Conservation (phyloP, 2,888 invertebrate genomes). For the Drosophila algonquin region DNA sequence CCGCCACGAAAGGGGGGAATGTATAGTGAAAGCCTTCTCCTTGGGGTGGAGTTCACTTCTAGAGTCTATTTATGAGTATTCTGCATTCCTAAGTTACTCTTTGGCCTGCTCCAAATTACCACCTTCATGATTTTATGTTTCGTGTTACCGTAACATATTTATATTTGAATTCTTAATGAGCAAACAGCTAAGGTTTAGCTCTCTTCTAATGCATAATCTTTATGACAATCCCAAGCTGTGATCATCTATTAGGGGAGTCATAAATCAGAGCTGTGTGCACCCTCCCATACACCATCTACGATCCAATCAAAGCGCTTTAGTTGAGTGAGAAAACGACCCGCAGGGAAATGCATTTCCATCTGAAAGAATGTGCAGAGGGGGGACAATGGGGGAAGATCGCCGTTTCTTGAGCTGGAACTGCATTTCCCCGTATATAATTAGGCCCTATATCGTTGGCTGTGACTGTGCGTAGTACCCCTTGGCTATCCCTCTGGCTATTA, state of each 20-base stretch:
- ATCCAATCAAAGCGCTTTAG: conserved; percentile 59
- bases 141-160: not conserved
- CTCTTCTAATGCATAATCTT: conserved; percentile 28
- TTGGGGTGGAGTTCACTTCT: no score
- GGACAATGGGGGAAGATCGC: conserved; percentile 17
- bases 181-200: conserved; percentile 29
- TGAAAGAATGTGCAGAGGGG: conserved; percentile 16
- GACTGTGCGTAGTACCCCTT: conserved; percentile 58
- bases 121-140: not conserved
- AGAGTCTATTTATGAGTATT: conserved; percentile 10
- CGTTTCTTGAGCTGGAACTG: conserved; percentile 48
- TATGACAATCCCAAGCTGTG: conserved; percentile 35
- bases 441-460: conserved; percentile 32
- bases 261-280: conserved; percentile 25
- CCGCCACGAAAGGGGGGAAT: conserved; percentile 2
- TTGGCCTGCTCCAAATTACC: not conserved
- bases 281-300: not conserved
- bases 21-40: not conserved
- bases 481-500: conserved; percentile 51
- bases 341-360: conserved; percentile 59
- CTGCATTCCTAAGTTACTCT: not conserved
- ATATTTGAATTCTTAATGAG: not conserved
- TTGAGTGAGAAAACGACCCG: conserved; percentile 61
- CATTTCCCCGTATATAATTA: conserved; percentile 55
- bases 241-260: conserved; percentile 16